Conservation (phyloP, 2,113 vertebrate species). For the Gasterosteus aculeatus region DNA sequence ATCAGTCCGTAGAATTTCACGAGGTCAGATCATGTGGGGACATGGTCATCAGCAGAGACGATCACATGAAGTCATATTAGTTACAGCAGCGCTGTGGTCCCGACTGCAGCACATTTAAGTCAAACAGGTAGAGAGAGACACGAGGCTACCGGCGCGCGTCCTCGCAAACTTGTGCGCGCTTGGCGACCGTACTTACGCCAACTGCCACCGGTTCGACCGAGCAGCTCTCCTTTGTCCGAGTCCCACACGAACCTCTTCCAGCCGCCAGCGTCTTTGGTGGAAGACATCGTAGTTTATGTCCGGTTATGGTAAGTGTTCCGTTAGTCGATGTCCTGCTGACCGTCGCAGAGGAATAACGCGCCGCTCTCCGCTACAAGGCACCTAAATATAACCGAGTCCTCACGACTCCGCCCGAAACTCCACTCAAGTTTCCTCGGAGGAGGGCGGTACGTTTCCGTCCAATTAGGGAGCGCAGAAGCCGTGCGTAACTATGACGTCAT, state of each 20-base stretch:
- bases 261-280: conserved; percentile 86
- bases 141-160: conserved; percentile 28
- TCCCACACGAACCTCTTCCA: conserved; percentile 93
- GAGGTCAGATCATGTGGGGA: not conserved
- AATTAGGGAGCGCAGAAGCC: conserved; percentile 51
- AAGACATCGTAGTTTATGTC: conserved; percentile 54
- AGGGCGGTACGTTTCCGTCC: conserved; percentile 52
- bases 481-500: conserved; percentile 56
- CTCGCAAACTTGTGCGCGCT: not conserved
- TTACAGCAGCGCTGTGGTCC: accelerated
- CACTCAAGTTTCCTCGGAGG: conserved; percentile 48
- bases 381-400: conserved; percentile 71
- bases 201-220: conserved; percentile 89
- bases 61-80: too few relatives aligned
- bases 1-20: too few relatives aligned
- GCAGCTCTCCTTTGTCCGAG: conserved; percentile 88
- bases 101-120: conserved; percentile 65
- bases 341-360: conserved; percentile 65
- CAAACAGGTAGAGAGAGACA: conserved; percentile 76
- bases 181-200: conserved; percentile 86
- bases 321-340: not conserved
- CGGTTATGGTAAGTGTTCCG: conserved; percentile 6
- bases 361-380: conserved; percentile 36
- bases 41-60: not conserved
- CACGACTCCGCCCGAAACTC: conserved; percentile 70